Evolutionary conservation across 2,888 invertebrate genomes (phyloP), one percentile per base, ranked within the genome.

Genomic region (Apotomis capreana): DNA sequence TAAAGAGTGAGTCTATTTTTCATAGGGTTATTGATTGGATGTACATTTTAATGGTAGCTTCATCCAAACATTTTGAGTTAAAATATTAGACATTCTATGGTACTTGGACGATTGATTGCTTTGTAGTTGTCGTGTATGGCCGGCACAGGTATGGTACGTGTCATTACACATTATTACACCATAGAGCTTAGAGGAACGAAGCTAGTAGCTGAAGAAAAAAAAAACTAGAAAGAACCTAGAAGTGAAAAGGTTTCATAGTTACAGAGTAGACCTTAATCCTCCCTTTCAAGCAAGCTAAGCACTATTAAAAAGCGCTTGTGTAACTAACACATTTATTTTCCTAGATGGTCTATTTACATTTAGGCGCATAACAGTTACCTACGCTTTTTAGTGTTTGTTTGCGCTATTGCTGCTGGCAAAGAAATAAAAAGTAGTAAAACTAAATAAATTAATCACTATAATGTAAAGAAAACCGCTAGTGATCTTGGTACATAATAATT

Each of bases 71-170:
- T 36, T 60, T 15, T 26, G 8, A 26, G 36, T 62, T 3, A 36
- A 49, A 51, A 15, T 60, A 60, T 65, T 70, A 51, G 36, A 40
- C 37, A 13, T 58, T 68, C 44, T 68, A 44, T 68, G 72, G 68
- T 72, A 72, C 71, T 68, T 59, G 72, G 72, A 72, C 72, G 61
- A 58, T 58, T 44, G 58, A 68, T 72, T 72, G 63, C 63, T 72
- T 72, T 72, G 68, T 72, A 72, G 72, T 72, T 72, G 63, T 57
- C 72, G 57, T 72, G 58, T 68, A 72, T 72, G 72, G 72, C 72
- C 63, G 72, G 72, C 68, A 62, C 71, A 71, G 71, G 71, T 68
- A 63, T 72, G 72, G 72, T 72, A 72, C 58, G 72, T 72, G 62
- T 72, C 72, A 63, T 37, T 63, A 68, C 59, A 37, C 44, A 54